Base-by-base conservation (phyloP, 2,113 vertebrate species). In the Holacanthus passer region DNA sequence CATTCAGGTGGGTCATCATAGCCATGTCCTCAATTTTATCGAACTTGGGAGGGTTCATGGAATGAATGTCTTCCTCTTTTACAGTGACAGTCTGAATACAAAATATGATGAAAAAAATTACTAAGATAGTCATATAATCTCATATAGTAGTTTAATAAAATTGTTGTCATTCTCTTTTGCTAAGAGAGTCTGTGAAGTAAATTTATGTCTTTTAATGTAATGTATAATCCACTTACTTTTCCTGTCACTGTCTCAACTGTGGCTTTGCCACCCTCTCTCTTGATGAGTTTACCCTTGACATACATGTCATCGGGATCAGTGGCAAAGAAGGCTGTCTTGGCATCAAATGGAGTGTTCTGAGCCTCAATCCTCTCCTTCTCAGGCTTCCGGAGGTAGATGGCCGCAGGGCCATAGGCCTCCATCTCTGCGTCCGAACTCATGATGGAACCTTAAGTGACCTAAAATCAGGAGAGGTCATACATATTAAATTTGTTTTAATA, bases 11-110 rank as follows among this genome's bases (percentile, higher is more conserved):
- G 90, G 95, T 96, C 94, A 96, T 94, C 95, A 96, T 96, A 78
- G 95, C 95, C 95, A 96, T 96, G 90, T 95, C 95, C 78, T 96
- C 95, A 73, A 96, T 94, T 79, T 96, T 96, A 22, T 96, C 94
- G 1, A 50, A 96, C 84, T 96, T 96, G 8, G 95, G 95, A 79
- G 95, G 95, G 56, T 96, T 96, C 94, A 95, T 95, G 2, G 93
- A 87, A 71, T 75, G 67, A 73, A 95, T 93, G 13, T 95, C 94
- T 59, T 94, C 91, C 19, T 96, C 95, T 76, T 94, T 96, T 1
- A 96, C 95, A 45, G 94, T 95, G 10, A 93, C 9, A 3, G 81
- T 88, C 95, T 96, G 53, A 58, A 73, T 11, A 65, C 11, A 2
- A 71, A 67, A 71, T 53, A 9, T 3, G 75, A 55, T 31, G 39